Conservation (phyloP, 2,797 vertebrate genomes). For the Gila robusta region DNA sequence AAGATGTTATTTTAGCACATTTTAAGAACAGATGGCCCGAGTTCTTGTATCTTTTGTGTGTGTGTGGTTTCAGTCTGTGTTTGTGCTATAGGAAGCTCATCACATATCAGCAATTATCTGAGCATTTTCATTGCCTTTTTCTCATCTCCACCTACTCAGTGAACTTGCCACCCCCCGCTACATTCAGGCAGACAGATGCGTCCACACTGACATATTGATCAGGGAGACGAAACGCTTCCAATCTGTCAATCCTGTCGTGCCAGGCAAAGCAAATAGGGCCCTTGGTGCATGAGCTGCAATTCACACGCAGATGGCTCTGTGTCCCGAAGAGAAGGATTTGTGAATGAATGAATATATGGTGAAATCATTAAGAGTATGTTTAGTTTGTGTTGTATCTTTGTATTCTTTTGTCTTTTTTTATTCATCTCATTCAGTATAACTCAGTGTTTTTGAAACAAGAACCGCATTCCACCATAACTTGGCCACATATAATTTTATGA, state of each 20-base stretch:
- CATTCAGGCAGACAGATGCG: conserved; percentile 74
- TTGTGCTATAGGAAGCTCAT: background rate
- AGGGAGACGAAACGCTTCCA: conserved; percentile 65
- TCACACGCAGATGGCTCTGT: conserved; percentile 72
- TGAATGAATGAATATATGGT: conserved; percentile 47
- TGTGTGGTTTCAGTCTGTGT: background rate
- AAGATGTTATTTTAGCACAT: background rate
- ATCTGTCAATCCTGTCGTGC: conserved; percentile 75
- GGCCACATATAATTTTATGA: background rate
- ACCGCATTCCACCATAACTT: background rate
- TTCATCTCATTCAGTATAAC: background rate
- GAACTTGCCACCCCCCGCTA: conserved; percentile 63
- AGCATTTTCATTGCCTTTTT: background rate
- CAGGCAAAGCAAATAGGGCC: conserved; percentile 66
- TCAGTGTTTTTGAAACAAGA: background rate
- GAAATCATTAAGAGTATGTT: background rate
- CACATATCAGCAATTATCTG: conserved; percentile 6
- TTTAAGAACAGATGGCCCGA: conserved; percentile 21
- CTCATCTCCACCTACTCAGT: conserved; percentile 51
- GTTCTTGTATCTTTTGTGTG: background rate
- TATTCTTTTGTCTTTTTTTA: background rate
- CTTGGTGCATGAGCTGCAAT: conserved; percentile 71
- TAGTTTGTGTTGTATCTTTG: background rate
- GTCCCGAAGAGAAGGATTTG: conserved; percentile 60
- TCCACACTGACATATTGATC: conserved; percentile 79